Evolutionary conservation across 2,888 invertebrate genomes (phyloP).

Genomic region (Tetheella fluctuosa): DNA sequence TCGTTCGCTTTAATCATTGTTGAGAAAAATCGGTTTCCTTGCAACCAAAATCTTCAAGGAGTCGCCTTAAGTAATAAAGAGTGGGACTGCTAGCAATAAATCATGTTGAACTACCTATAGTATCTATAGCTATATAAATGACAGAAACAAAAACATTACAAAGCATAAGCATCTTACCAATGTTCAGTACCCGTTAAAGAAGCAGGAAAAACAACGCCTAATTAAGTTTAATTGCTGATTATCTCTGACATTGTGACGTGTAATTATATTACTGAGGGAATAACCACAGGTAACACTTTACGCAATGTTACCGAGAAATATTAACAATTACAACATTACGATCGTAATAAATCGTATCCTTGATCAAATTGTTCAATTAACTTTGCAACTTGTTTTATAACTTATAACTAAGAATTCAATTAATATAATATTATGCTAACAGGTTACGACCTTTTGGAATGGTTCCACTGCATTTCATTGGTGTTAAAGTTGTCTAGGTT

Average conservation of each 20-base stretch:
- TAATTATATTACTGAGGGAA: slow-evolving; percentile 8
- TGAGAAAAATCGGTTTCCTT: too few species aligned
- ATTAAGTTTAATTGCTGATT: slow-evolving; percentile 21
- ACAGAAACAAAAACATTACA: slow-evolving; percentile 42
- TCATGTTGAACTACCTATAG: too few species aligned
- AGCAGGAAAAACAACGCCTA: slow-evolving; percentile 52
- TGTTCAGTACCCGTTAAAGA: slow-evolving; percentile 41
- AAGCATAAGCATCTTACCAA: slow-evolving; percentile 73
- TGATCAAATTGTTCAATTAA: not conserved
- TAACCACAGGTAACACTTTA: slow-evolving; percentile 19
- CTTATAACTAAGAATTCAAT: not conserved
- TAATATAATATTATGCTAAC: not conserved
- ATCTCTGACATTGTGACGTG: slow-evolving; percentile 11
- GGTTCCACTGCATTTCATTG: too few species aligned
- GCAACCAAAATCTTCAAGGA: too few species aligned
- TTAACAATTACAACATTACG: not conserved
- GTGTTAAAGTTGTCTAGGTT: not conserved
- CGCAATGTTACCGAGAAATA: not conserved
- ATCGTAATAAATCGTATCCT: not conserved
- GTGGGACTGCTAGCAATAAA: too few species aligned
- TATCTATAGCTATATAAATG: too few species aligned
- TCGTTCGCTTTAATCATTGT: too few species aligned
- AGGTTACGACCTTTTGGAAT: not conserved
- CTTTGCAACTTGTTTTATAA: not conserved
- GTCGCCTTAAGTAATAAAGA: too few species aligned